Base-by-base conservation (phyloP, 2,113 vertebrate genomes). In the Callorhinus ursinus region DNA sequence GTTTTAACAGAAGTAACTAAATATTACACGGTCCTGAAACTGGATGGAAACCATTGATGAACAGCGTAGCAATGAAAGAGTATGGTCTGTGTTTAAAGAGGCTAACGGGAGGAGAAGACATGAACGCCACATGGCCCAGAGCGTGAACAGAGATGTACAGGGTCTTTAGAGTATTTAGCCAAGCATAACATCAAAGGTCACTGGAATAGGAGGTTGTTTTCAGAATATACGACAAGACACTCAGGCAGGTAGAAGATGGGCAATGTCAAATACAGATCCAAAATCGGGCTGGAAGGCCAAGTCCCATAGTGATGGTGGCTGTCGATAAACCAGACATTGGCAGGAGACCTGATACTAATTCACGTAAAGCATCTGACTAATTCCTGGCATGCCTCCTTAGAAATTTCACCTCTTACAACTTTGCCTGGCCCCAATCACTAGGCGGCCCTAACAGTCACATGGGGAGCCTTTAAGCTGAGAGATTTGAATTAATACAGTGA, bases 381-480 rank as follows among this genome's bases (percentile, higher is more conserved):
- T 8, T 63, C 49, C 57, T 59, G 53, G 31, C 63, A 57, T 24
- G 53, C 26, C 15, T 51, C 46, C 49, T 88, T 33, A 71, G 84
- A 85, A 59, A 36, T 28, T 18, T 49, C 46, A 42, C 4, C 71
- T 74, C 61, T 74, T 24, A 31, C 16, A 24, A 33, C 69, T 18
- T 8, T 4, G 28, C 42, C 26, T 1, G 22, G 8, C 39, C n/a
- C 11, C 11, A 0, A 3, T 46, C 24, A 36, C 10, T 33, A 71
- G n/a, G 4, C 1, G 2, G 33, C 18, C 16, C 2, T n/a, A 2
- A 69, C 18, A 86, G 15, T 14, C 6, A 8, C 1, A 0, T 0
- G 33, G 39, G n/a, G 21, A 3, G 0, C 22, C n/a, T 22, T 5
- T 4, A 5, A 13, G 19, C 49, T 1, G 11, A 24, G 36, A 39